Conservation (phyloP, 2,113 vertebrate species). For the Hypanus sabinus region DNA sequence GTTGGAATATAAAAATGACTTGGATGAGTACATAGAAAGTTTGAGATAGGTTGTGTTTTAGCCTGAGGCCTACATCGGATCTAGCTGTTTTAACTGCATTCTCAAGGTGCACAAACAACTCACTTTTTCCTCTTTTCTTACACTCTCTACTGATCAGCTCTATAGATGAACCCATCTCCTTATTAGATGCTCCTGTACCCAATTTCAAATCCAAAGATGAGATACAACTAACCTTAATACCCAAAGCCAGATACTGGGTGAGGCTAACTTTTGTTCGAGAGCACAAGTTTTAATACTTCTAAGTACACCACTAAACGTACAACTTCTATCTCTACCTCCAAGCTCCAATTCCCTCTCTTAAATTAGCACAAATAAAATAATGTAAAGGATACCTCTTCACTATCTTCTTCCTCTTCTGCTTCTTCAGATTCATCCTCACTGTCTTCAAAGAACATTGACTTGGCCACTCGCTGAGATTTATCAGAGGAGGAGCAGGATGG, state of each 20-base stretch:
- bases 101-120: no score
- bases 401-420: constrained; percentile 71
- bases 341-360: not conserved
- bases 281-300: not conserved
- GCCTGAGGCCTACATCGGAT: no score
- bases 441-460: constrained; percentile 96
- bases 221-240: not conserved
- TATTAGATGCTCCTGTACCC: no score
- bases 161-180: no score
- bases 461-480: constrained; percentile 68
- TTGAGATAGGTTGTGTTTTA: no score
- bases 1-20: no score
- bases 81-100: no score
- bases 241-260: not conserved
- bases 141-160: no score
- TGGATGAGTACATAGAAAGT: no score
- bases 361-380: not conserved
- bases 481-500: constrained; percentile 89
- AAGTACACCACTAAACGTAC: not conserved
- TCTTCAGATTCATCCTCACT: constrained; percentile 92
- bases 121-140: no score
- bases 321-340: not conserved
- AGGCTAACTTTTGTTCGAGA: not conserved
- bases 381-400: constrained; percentile 39
- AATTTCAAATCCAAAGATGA: not conserved